These are phyloP conservation scores for Saimiri boliviensis DNA, from an alignment of 2,113 vertebrate species.

Conservation along the genomic window DNA sequence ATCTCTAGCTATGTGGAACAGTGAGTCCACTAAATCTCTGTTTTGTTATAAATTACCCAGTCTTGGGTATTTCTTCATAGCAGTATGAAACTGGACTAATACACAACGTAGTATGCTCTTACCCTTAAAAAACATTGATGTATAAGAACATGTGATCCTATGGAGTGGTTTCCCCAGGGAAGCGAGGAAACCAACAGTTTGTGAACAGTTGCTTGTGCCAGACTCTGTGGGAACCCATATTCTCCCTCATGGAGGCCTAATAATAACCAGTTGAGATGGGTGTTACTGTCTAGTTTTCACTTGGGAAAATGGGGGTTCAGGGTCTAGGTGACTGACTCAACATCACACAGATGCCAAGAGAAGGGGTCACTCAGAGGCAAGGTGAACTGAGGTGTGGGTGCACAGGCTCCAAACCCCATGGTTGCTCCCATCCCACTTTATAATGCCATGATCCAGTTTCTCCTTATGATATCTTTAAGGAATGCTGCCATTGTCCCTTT, in stretches of 20 bases:
- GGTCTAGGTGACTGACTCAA: background rate
- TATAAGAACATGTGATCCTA: background rate
- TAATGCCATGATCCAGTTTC: background rate
- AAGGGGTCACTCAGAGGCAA: background rate
- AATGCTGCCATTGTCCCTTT: background rate
- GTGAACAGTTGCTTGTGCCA: background rate
- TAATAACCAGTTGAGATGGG: background rate
- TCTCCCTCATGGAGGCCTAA: background rate
- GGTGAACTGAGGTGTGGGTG: background rate
- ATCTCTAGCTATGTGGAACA: too few species aligned
- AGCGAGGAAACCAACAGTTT: background rate
- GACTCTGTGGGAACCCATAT: background rate
- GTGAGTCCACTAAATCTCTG: too few species aligned
- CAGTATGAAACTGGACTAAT: too few species aligned
- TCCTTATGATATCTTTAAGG: background rate
- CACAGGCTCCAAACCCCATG: background rate
- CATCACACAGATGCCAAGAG: background rate
- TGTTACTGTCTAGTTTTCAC: background rate
- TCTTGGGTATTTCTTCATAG: too few species aligned
- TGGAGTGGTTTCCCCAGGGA: background rate
- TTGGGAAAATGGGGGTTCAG: background rate
- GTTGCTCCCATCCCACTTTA: background rate
- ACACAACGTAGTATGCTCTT: background rate
- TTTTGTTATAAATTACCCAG: too few species aligned
- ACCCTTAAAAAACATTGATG: background rate